A percentile compares a stretch with the other conserved stretches of the same genome.
phyloP scores from a whole-genome alignment of 2,888 invertebrate genomes.

The Lathronympha strigana region DNA sequence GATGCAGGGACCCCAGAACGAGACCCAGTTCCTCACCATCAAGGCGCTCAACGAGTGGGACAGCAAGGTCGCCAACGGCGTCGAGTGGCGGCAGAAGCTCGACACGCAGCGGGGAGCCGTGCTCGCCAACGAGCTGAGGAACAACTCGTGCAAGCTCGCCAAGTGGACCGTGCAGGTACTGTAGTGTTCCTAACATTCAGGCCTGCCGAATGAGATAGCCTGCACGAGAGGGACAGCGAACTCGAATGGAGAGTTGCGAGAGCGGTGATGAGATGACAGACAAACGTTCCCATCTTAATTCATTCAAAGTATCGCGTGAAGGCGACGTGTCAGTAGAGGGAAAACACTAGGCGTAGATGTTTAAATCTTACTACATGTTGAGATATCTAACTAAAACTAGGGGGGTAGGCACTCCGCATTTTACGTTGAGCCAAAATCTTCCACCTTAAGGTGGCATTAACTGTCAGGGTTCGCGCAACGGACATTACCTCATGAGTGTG shows the following conservation, averaged over 20 bases:
- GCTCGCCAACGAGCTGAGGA: conserved; percentile 98
- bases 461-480: too few species aligned
- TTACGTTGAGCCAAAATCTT: too few species aligned
- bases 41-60: conserved; percentile 99
- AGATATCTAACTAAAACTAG: too few species aligned
- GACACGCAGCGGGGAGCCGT: conserved; percentile 99
- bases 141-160: conserved; percentile 99
- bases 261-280: too few species aligned
- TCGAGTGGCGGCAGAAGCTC: conserved; percentile 99
- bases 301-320: conserved; percentile 99
- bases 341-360: too few species aligned
- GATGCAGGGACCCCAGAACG: conserved; percentile 93
- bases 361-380: too few species aligned
- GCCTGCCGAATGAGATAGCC: background rate
- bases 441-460: too few species aligned
- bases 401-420: too few species aligned
- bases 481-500: too few species aligned
- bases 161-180: conserved; percentile 98
- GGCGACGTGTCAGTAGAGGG: too few species aligned
- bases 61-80: conserved; percentile 96
- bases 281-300: too few species aligned
- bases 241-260: too few species aligned
- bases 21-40: conserved; percentile 96
- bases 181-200: background rate
- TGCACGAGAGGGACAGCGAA: conserved; percentile 99